A percentile compares a stretch with the other conserved stretches of the same genome.
Conservation (phyloP, 1,140 invertebrate species). For the Trichoplusia ni region DNA sequence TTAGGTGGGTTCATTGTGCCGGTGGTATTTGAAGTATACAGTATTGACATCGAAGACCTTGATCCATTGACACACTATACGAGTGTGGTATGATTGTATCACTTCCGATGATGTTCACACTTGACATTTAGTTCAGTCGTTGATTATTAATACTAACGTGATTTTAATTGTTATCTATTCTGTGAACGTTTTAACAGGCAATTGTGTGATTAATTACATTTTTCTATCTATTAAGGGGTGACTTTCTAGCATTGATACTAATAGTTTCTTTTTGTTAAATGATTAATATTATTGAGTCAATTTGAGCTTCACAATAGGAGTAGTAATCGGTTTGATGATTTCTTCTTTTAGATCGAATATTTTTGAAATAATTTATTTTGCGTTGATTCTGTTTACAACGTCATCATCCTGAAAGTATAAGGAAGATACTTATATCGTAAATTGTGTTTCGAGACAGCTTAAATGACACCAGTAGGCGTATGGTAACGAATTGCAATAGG, state of each 20-base stretch:
- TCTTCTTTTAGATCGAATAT: no score
- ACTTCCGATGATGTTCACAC: slow-evolving; percentile 7
- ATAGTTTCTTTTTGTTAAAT: no score
- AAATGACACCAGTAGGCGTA: slow-evolving; percentile 19
- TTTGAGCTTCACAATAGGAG: no score
- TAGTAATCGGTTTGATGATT: no score
- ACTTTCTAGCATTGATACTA: no score
- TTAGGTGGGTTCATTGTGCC: slow-evolving; percentile 22
- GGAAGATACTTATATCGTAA: slow-evolving; percentile 1
- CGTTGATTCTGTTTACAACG: neutral
- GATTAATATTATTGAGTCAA: no score
- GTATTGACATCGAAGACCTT: slow-evolving; percentile 19
- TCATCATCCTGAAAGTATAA: neutral
- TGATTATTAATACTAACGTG: slow-evolving; percentile 5
- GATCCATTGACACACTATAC: slow-evolving; percentile 22
- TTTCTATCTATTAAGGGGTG: no score
- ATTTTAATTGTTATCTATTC: no score
- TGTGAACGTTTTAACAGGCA: no score
- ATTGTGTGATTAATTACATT: no score
- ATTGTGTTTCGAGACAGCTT: slow-evolving; percentile 3
- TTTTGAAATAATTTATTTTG: no score
- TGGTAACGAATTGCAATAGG: slow-evolving; percentile 16
- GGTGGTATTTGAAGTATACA: slow-evolving; percentile 14
- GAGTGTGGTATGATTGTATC: neutral
- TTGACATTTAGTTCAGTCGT: slow-evolving; percentile 28